Base-by-base conservation (phyloP, 2,113 vertebrate genomes). In the Corvus moneduloides region DNA sequence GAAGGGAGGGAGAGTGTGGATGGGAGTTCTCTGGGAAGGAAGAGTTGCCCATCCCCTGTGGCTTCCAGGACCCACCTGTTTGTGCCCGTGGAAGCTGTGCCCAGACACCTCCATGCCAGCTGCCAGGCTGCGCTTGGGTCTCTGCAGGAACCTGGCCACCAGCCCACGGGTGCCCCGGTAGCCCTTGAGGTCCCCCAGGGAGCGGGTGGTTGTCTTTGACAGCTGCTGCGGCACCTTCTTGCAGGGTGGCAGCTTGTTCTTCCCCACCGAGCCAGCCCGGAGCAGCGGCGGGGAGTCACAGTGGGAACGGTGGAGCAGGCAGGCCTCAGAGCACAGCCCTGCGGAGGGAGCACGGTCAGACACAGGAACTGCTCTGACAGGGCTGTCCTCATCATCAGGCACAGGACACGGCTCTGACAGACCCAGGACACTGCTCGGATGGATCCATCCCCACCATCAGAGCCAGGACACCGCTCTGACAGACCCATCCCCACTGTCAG, bases 131-230 rank as follows among this genome's bases (percentile, higher is more conserved):
- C 98, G 98, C 87, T 98, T 99, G 87, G 99, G 99, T 69, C 99
- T 98, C 95, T 99, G 99, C 88, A 99, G 97, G 96, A 99, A 99
- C 86, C 99, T 98, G 90, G 99, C 98, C 97, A 99, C 98, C 84
- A 99, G 97, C 79, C 97, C 98, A 0, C 99, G 98, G 69, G 98
- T 98, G 35, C 97, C 96, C 35, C 98, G 93, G 77, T 98, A 99
- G 85, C 98, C 98, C 98, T 99, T 98, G 41, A 99, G 98, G 96
- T 99, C 99, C 46, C 99, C 99, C 12, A 99, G 97, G 27, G 99
- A 99, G 48, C 98, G 98, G 67, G 99, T 98, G 3, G 74, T 92
- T 4, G 68, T 95, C 86, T 98, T 94, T 2, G 97, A 96, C 59
- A 98, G 96, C 86, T 93, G 96, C 77, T 91, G 79, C 0, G 91